phyloP scores from a whole-genome alignment of 2,113 vertebrate species.

The Spheniscus mendiculus region DNA sequence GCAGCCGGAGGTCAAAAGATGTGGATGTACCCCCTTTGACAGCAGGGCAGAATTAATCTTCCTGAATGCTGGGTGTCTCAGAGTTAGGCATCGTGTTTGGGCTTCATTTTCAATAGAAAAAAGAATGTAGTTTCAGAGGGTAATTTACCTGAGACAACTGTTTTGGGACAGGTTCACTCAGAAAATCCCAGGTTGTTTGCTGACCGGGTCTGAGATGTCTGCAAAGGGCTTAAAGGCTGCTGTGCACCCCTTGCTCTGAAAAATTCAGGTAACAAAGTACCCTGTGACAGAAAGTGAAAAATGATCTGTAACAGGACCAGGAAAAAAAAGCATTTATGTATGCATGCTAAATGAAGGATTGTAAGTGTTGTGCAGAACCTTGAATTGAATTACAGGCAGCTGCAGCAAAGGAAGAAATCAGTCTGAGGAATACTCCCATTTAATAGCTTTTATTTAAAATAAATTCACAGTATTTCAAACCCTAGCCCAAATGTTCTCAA shows the following conservation, averaged over 20 bases:
- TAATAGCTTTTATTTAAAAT: background rate
- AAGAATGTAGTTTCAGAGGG: background rate
- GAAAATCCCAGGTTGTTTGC: background rate
- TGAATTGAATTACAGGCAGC: background rate
- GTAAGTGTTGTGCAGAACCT: too few relatives aligned
- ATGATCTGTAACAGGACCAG: background rate
- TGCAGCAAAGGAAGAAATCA: background rate
- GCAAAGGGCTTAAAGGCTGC: background rate
- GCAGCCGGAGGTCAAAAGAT: background rate
- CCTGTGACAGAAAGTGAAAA: background rate
- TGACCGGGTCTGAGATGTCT: background rate
- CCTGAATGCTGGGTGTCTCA: background rate
- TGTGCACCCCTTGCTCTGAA: background rate
- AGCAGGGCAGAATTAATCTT: background rate
- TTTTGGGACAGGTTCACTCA: background rate
- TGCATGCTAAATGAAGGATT: background rate
- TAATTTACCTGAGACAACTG: background rate
- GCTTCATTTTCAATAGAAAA: background rate
- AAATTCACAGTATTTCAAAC: background rate
- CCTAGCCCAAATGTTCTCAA: background rate
- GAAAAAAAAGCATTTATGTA: background rate
- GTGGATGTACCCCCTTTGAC: background rate
- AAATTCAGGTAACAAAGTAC: background rate
- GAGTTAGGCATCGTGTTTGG: background rate
- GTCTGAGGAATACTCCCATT: background rate